These are phyloP conservation scores for Electrona antarctica DNA, from an alignment of 2,113 vertebrate genomes.

Conservation along the genomic window DNA sequence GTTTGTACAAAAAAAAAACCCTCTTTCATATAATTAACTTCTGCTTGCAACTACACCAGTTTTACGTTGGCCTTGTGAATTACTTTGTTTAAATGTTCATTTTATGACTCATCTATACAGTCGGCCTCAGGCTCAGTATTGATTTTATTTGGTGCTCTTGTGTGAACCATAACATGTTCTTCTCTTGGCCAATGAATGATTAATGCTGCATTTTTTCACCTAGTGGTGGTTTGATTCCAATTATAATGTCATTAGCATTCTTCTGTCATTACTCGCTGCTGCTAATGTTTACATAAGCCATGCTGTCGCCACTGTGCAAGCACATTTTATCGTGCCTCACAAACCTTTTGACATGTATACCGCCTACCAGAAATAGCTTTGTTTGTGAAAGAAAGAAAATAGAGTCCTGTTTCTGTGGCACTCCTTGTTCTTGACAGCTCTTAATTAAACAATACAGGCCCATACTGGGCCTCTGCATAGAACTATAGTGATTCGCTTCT, in stretches of 20 bases:
- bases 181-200: conserved; percentile 25
- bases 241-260: conserved; percentile 82
- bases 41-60: neutral
- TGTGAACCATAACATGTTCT: neutral
- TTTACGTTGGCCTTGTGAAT: neutral
- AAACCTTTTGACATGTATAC: conserved; percentile 82
- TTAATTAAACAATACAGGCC: neutral
- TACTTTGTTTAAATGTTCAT: neutral
- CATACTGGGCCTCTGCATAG: neutral
- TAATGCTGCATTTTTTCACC: conserved; percentile 61
- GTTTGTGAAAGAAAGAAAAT: conserved; percentile 84
- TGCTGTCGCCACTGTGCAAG: conserved; percentile 84
- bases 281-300: conserved; percentile 78
- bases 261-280: conserved; percentile 76
- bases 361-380: conserved; percentile 78
- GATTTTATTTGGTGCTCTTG: no score
- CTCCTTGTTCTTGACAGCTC: conserved; percentile 20
- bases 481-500: neutral
- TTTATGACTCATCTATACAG: no score
- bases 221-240: conserved; percentile 65
- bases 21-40: neutral
- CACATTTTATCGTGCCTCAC: conserved; percentile 80
- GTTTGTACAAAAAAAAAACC: neutral
- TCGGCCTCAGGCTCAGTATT: no score
- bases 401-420: conserved; percentile 64